Evolutionary conservation across 30 jellyfish, hydroid and myxozoan genomes (phyloP), one percentile per base, ranked within the genome.

Genomic region (Aurelia sp.): DNA sequence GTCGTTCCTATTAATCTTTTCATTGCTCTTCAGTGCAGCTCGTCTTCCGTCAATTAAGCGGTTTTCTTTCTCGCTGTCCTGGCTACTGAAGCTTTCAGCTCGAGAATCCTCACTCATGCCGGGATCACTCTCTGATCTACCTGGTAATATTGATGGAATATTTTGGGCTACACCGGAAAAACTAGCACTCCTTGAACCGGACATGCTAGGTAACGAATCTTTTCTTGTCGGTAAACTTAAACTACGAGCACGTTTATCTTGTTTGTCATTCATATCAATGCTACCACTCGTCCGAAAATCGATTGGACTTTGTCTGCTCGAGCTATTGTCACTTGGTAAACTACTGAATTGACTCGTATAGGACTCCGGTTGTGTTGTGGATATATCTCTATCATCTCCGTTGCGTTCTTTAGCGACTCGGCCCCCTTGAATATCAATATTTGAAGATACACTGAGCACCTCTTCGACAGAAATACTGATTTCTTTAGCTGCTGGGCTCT

Each of bases 101-200:
- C 67, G 81, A 21, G 89, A 78, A 44, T 79, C 91, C 6, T 76
- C 88, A 31, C 94, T 88, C 82, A 93, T 68, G 19, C 98, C 97
- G 4, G 98, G 98, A 73, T 93, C 98, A 83, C 98, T 93, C 33
- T 71, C 97, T 8, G 97, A 52, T 47, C 90, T 86, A 70, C 86
- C 73, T 30, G 71, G 90, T 48, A 68, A 66, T 40, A 62, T 47
- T 12, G 71, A 40, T 3, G 79, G 71, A 0, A 40, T 31, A 31
- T 85, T 68, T 50, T 81, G 90, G 64, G 74, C 31, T 12, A 89
- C 78, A 20, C 97, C 99, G 0, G 99, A 95, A 76, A 95, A 95
- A 68, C 99, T 95, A 4, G 96, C 93, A 55, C 99, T 95, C 18
- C 99, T 82, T 23, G 85, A 62, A n/a, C 91, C 95, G 15, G 89